Evolutionary conservation across 2,113 vertebrate species (phyloP), one percentile per base, ranked within the genome.

Genomic region (Apodemus sylvaticus): DNA sequence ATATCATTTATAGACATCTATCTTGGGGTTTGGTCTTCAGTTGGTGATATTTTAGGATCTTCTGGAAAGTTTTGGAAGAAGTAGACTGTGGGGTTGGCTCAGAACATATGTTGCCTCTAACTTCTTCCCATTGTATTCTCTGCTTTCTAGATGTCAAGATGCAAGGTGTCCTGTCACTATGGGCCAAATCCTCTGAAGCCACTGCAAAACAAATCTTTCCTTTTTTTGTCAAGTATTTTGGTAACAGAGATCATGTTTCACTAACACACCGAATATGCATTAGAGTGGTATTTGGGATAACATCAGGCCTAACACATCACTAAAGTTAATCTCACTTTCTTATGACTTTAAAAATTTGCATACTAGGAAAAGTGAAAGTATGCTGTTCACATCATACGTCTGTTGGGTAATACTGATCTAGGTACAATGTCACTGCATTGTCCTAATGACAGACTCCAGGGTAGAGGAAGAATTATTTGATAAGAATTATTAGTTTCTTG

Each of bases 261-360:
- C 12, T 62, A 86, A 64, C 26, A 74, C 79, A 71, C 11, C 45
- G 34, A 78, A 45, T 86, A 79, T 19, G 86, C 79, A n/a, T 53
- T 93, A 34, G 85, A 95, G 78, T 81, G 39, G 86, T 76, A 78
- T 45, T 83, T 73, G 48, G 68, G 89, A 77, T 93, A 45, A 89
- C 87, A 71, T 22, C 76, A 73, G n/a, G 9, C 79, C 91, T 93
- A 85, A 51, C 77, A 94, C 31, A 62, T 53, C 60, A 73, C 64
- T 96, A 89, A 94, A 92, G 90, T 74, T 45, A 74, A 90, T 88
- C 58, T 92, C 20, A 79, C 22, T 1, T 71, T 91, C 39, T 73
- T 48, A 17, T 74, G 73, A 89, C 45, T 86, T 92, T 16, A 24
- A 39, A 71, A 66, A 51, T 26, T 12, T 73, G 89, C 39, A 20